Percentiles rank a stretch among this genome's conserved stretches.
phyloP scores from a whole-genome alignment of 1,140 invertebrate genomes.

The Drosophila nannoptera region DNA sequence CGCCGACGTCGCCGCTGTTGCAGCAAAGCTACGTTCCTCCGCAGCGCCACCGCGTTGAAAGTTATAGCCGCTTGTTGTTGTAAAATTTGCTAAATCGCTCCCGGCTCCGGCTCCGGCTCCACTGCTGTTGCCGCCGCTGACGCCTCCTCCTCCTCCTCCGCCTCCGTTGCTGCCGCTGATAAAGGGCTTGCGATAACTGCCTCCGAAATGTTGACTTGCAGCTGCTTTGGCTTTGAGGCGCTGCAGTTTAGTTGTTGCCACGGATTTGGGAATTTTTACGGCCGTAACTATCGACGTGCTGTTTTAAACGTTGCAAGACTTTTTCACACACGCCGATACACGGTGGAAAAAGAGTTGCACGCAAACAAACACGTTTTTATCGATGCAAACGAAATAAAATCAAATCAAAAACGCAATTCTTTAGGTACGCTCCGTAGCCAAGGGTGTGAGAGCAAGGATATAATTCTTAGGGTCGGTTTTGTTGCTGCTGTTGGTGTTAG shows the following conservation, averaged over 20 bases:
- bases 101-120: constrained; percentile 22
- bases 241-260: constrained; percentile 72
- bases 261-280: constrained; percentile 76
- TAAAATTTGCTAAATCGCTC: constrained; percentile 30
- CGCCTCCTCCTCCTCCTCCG: constrained; percentile 16
- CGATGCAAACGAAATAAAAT: constrained; percentile 48
- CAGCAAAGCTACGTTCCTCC: constrained; percentile 67
- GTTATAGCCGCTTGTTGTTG: constrained; percentile 42
- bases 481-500: not conserved
- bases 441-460: not conserved
- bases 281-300: constrained; percentile 61
- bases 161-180: constrained; percentile 26
- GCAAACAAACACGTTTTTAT: constrained; percentile 62
- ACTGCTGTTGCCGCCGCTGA: constrained; percentile 5
- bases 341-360: constrained; percentile 59
- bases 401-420: constrained; percentile 42
- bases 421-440: constrained; percentile 18
- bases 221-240: constrained; percentile 78
- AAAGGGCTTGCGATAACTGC: constrained; percentile 62
- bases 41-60: constrained; percentile 75
- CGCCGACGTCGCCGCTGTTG: constrained; percentile 64
- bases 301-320: constrained; percentile 59
- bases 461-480: no score
- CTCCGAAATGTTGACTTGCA: constrained; percentile 69
- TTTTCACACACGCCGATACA: constrained; percentile 41